Percentiles rank a stretch among this genome's conserved stretches.
These are phyloP conservation scores for Periphyllus acericola DNA, from an alignment of 2,888 invertebrate species.

Conservation along the genomic window DNA sequence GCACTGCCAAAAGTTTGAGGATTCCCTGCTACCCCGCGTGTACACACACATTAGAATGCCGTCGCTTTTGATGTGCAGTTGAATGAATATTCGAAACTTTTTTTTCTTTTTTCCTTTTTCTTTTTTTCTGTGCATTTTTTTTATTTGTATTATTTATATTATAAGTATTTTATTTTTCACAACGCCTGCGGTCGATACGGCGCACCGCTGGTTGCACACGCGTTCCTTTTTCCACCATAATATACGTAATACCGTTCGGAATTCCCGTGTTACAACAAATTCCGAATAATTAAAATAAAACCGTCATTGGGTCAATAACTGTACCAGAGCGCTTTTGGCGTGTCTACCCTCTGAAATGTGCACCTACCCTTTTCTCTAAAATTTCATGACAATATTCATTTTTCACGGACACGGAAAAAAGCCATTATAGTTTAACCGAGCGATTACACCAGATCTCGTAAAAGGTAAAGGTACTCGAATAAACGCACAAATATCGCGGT, in stretches of 20 bases:
- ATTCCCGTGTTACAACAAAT: neutral
- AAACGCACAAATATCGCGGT: neutral
- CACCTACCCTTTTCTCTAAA: neutral
- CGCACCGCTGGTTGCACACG: neutral
- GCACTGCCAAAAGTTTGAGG: neutral
- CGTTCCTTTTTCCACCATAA: neutral
- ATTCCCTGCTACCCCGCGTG: neutral
- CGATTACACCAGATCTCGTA: neutral
- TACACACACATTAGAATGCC: neutral
- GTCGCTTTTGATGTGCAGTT: neutral
- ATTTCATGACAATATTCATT: neutral
- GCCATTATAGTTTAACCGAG: neutral
- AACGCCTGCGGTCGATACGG: neutral
- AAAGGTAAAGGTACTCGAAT: neutral
- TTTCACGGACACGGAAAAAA: neutral
- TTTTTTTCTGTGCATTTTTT: neutral
- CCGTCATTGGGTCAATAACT: neutral
- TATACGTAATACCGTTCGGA: neutral
- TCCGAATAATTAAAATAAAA: neutral
- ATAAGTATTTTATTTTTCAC: no score
- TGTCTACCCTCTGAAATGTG: neutral
- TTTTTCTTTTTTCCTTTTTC: neutral
- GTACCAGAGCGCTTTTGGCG: neutral
- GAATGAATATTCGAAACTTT: slow-evolving; percentile 18
- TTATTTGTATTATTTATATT: no score